Percentiles rank a stretch among this genome's conserved stretches.
Conservation (phyloP, 2,113 vertebrate genomes). For the Pteropus alecto region DNA sequence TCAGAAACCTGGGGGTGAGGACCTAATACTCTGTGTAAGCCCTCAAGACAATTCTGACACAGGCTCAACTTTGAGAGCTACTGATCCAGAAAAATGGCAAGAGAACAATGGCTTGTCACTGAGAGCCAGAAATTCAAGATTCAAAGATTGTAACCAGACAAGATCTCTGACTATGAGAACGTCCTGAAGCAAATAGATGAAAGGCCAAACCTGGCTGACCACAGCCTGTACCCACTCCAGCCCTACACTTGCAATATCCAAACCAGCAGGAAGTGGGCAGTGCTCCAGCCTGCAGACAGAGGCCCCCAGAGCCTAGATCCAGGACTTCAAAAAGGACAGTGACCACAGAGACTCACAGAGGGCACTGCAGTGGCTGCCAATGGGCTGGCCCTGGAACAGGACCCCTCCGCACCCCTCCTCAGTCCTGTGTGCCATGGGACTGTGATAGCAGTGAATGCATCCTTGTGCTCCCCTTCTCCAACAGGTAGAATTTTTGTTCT, state of each 20-base stretch:
- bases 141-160: neutral
- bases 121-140: neutral
- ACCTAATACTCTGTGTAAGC: neutral
- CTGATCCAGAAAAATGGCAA: too few relatives aligned
- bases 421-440: neutral
- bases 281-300: neutral
- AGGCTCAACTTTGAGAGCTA: neutral
- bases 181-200: neutral
- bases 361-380: neutral
- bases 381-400: neutral
- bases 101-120: neutral
- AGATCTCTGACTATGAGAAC: neutral
- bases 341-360: neutral
- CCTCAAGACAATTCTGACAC: neutral
- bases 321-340: neutral
- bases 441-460: neutral
- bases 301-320: neutral
- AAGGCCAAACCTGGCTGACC: neutral
- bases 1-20: neutral
- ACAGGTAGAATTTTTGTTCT: neutral
- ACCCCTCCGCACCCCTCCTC: too few relatives aligned
- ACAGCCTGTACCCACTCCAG: too few relatives aligned
- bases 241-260: accelerated
- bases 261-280: neutral
- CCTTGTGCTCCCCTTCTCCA: neutral